Percentiles rank a stretch among this genome's conserved stretches.
phyloP scores from a whole-genome alignment of 2,888 invertebrate species.

The Notocelia uddmanniana region DNA sequence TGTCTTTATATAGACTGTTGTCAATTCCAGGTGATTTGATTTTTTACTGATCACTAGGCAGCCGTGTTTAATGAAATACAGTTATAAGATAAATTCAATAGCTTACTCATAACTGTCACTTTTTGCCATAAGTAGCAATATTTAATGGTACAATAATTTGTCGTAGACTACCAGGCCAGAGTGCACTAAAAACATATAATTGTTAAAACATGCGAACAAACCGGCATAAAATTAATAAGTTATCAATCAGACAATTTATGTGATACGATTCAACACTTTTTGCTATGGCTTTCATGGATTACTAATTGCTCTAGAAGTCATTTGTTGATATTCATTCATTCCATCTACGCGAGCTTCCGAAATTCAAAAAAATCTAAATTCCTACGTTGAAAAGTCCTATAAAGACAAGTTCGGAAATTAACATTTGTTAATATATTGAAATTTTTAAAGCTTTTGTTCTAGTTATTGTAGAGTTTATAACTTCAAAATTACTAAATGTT shows the following conservation, averaged over 20 bases:
- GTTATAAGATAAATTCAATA: slow-evolving; percentile 11
- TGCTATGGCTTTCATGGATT: neutral
- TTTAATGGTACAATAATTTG: slow-evolving; percentile 13
- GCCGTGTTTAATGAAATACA: neutral
- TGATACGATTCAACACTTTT: neutral
- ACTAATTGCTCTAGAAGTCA: too few species aligned
- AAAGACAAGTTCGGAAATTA: too few species aligned
- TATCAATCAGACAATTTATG: neutral
- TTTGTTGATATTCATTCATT: too few species aligned
- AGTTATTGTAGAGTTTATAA: too few species aligned
- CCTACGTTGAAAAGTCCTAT: too few species aligned
- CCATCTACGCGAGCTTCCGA: too few species aligned
- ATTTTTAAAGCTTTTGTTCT: too few species aligned
- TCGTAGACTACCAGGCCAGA: neutral
- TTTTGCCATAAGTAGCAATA: slow-evolving; percentile 15
- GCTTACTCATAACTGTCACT: slow-evolving; percentile 13
- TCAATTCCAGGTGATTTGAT: neutral
- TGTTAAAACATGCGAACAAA: slow-evolving; percentile 1
- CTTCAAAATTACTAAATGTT: too few species aligned
- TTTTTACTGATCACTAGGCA: neutral
- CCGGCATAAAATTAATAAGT: neutral
- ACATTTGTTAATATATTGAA: too few species aligned
- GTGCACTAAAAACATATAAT: neutral
- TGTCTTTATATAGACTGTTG: neutral
- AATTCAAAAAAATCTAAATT: too few species aligned